phyloP scores from a whole-genome alignment of 2,888 invertebrate species.

The Mylabris sibirica region DNA sequence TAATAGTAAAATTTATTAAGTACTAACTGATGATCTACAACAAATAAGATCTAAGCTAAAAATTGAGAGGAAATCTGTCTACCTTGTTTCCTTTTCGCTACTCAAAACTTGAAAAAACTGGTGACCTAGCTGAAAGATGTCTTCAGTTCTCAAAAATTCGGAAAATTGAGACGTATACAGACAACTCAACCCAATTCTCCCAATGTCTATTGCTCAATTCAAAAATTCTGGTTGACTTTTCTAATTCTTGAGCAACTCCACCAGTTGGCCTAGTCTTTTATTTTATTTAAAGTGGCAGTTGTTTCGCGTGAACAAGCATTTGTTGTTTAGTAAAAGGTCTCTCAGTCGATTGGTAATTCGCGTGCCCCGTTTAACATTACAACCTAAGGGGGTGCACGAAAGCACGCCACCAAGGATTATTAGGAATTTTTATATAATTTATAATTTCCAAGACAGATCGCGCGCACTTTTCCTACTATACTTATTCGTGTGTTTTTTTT shows the following conservation, averaged over 20 bases:
- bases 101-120: too few species aligned
- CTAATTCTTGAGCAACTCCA: constrained; percentile 43
- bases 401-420: constrained; percentile 56
- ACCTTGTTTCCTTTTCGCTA: too few species aligned
- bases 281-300: constrained; percentile 59
- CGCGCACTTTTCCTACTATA: constrained; percentile 32
- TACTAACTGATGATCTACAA: too few species aligned
- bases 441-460: constrained; percentile 54
- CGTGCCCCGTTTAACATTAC: constrained; percentile 63
- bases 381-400: constrained; percentile 58
- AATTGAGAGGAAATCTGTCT: too few species aligned
- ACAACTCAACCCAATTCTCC: too few species aligned
- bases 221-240: too few species aligned
- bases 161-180: too few species aligned
- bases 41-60: too few species aligned
- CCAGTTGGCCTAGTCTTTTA: constrained; percentile 45
- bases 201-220: too few species aligned
- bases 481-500: not conserved
- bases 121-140: too few species aligned
- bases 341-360: constrained; percentile 61
- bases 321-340: constrained; percentile 53
- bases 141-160: too few species aligned
- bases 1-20: too few species aligned
- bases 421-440: constrained; percentile 53
- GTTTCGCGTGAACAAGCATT: constrained; percentile 63